Conservation (phyloP, 2,888 invertebrate species). For the Sphaerolaimus hirsutus region DNA sequence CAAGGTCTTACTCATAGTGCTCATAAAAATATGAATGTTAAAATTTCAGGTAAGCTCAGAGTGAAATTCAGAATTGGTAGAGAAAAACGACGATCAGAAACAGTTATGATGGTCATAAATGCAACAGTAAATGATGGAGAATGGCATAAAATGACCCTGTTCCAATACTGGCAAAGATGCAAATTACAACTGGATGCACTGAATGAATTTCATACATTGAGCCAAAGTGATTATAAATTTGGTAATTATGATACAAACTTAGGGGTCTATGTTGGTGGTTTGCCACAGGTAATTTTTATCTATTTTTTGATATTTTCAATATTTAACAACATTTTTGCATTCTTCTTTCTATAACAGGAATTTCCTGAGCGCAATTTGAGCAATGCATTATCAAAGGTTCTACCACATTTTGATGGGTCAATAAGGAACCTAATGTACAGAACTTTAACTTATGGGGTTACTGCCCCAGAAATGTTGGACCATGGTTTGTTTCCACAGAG, state of each 20-base stretch:
- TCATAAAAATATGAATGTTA: no score
- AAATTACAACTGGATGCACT: conserved; percentile 2
- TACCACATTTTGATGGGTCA: conserved; percentile 37
- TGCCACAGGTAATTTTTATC: conserved; percentile 39
- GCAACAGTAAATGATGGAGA: no score
- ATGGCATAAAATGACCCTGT: conserved; percentile 63
- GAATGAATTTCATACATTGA: conserved; percentile 29
- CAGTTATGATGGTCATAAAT: no score
- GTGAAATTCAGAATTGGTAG: no score
- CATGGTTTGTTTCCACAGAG: no score
- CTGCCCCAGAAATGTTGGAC: conserved; percentile 46
- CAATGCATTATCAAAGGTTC: conserved; percentile 19
- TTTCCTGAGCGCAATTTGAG: conserved; percentile 15
- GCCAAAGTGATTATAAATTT: conserved; percentile 60
- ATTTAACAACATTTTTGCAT: background rate
- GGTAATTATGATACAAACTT: conserved; percentile 59
- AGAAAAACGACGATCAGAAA: no score
- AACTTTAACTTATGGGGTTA: conserved; percentile 50
- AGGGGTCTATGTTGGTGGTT: conserved; percentile 72
- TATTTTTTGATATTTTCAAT: no score
- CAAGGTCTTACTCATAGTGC: no score
- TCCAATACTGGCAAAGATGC: conserved; percentile 24
- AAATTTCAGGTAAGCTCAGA: no score
- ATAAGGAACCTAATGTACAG: conserved; percentile 60
- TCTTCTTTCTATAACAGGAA: conserved; percentile 10